Evolutionary conservation across 2,888 invertebrate genomes (phyloP), one percentile per base, ranked within the genome.

Genomic region (Pammene fasciana): DNA sequence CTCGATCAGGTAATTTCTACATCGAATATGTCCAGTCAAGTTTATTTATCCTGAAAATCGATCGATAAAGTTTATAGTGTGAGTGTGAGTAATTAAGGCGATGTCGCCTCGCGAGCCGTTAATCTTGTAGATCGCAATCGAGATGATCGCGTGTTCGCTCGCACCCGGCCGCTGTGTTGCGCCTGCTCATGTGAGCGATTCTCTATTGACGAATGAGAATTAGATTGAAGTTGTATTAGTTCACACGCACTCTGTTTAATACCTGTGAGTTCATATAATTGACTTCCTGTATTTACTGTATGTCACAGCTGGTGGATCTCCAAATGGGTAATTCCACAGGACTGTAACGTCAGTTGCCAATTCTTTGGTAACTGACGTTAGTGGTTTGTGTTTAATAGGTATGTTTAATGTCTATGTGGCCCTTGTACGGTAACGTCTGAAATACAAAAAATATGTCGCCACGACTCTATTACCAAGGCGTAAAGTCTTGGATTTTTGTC

Each of bases 121-220:
- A 85, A 90, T 90, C 89, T 90, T 82, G 76, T 75, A 84, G 91
- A 90, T 90, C 85, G 84, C 84, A 88, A 91, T 90, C 90, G 76
- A 75, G 81, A 84, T 85, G 89, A 88, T 89, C 87, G 90, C 90
- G 90, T 90, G 90, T 79, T 77, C 68, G 70, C 77, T 78, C 78
- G 77, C 77, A 76, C 75, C 76, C 75, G 75, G 62, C 67, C 72
- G 65, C 70, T 71, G 71, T 55, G 65, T 55, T 68, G 71, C 71
- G 67, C 73, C 71, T 59, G 67, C 73, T 70, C 71, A 54, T n/a
- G 34, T 54, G 54, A 34, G 0, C n/a, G 34, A 36, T 54, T 54
- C 34, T 54, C 34, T n/a, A 6, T 1, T 36, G n/a, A 34, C 54
- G 26, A 26, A 13, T 54, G 16, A 11, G 34, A 34, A 50, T 54